phyloP scores from a whole-genome alignment of 2,888 invertebrate species.

The Cantharis nigra region DNA sequence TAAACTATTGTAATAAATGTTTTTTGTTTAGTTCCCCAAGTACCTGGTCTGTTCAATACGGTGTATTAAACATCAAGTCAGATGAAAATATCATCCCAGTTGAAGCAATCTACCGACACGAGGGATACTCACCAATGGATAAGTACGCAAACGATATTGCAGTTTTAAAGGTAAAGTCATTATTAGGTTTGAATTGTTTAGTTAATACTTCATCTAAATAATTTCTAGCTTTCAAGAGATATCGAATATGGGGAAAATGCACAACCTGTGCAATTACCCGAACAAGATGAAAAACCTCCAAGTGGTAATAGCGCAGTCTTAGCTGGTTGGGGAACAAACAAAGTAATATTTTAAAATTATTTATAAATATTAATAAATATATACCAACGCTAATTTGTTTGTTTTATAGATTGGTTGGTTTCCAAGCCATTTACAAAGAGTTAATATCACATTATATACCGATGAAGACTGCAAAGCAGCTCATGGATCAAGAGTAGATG shows the following conservation, averaged over 20 bases:
- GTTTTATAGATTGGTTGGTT: not conserved
- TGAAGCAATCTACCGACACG: conserved; percentile 21
- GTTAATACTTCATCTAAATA: not conserved
- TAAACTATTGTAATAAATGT: too few species aligned
- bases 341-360: conserved; percentile 19
- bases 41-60: conserved; percentile 20
- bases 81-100: conserved; percentile 26
- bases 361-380: not conserved
- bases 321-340: conserved; percentile 35
- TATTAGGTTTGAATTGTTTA: not conserved
- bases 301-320: conserved; percentile 25
- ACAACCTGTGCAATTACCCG: not conserved
- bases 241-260: not conserved
- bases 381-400: not conserved
- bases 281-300: not conserved
- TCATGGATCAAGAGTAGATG: not conserved
- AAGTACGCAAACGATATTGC: conserved; percentile 36
- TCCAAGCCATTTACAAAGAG: conserved; percentile 50
- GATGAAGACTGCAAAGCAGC: conserved; percentile 32
- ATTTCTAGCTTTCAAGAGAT: not conserved
- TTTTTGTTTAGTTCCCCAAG: not conserved
- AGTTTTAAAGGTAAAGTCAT: conserved; percentile 30
- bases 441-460: conserved; percentile 48
- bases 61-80: conserved; percentile 20
- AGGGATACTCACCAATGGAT: conserved; percentile 14